Base-by-base conservation (phyloP, 2,888 invertebrate genomes). In the Tetropium fuscum region DNA sequence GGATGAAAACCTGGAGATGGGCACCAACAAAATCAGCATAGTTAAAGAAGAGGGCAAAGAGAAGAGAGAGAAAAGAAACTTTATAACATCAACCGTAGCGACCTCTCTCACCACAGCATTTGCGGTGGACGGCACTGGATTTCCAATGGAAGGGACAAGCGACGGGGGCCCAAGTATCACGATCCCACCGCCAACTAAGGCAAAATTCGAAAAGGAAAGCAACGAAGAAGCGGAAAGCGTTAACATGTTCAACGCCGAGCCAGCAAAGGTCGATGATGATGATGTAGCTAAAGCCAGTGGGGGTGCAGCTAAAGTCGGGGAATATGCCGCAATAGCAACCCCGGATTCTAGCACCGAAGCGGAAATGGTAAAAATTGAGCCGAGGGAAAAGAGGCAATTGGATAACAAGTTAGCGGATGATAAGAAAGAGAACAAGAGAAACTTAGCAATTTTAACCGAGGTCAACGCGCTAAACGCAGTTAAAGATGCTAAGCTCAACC, bases 1-100 rank as follows among this genome's bases (percentile, higher is more conserved):
- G 30, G 73, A 73, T 32, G 72, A 75, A 53, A 67, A 73, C 56
- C 45, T 72, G 40, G 73, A 72, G 32, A 25, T 59, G 18, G 72
- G 70, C 11, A 68, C 66, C 2, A 73, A 71, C 47, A 68, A 64
- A 57, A 70, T 72, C 13, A 63, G 63, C 41, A 44, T 72, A 38
- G 49, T 64, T n/a, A 68, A 66, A 56, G 68, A 67, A 20, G 49
- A 32, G 11, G 27, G 19, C 16, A 43, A 32, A 16, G 60, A 57
- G 51, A 56, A 53, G 6, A 54, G 57, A 22, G 44, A 48, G 0
- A 63, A 55, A 32, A 51, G 54, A 43, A 19, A 49, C 2, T 19
- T 57, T 1, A 30, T 7, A 53, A 38, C 1, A n/a, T 25, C 40
- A 1, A n/a, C n/a, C n/a, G 8, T 4, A 10, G 3, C 10, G 8